These are phyloP conservation scores for Dexiosoma caninum DNA, from an alignment of 2,888 invertebrate genomes.

Conservation along the genomic window DNA sequence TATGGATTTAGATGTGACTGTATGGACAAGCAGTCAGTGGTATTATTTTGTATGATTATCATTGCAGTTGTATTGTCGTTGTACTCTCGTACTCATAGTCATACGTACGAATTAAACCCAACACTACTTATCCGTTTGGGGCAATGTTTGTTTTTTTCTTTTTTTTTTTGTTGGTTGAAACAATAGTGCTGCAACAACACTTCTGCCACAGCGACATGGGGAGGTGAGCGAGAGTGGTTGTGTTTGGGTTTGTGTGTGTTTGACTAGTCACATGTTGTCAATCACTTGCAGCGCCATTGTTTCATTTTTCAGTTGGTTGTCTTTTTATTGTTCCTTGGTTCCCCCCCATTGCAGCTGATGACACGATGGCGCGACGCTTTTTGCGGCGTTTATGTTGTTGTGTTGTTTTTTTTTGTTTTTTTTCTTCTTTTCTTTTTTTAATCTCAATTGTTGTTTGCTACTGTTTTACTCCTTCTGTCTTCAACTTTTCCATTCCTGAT, in stretches of 20 bases:
- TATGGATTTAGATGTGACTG: conserved; percentile 19
- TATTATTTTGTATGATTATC: conserved; percentile 46
- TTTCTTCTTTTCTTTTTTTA: no score
- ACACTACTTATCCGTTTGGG: conserved; percentile 32
- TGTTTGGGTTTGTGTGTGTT: no score
- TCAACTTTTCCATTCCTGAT: conserved; percentile 1
- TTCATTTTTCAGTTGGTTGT: conserved; percentile 45
- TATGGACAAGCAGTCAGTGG: conserved; percentile 9
- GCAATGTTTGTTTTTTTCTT: no score
- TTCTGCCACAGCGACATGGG: not conserved
- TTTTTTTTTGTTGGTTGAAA: conserved; percentile 51
- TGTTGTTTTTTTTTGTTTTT: conserved; percentile 55
- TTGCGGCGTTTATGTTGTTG: conserved; percentile 44
- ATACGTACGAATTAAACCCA: conserved; percentile 45
- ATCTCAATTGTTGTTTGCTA: conserved; percentile 60
- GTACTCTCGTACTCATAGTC: conserved; percentile 9
- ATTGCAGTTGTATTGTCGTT: conserved; percentile 39
- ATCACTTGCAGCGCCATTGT: conserved; percentile 69
- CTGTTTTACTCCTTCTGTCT: conserved; percentile 57
- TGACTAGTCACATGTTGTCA: conserved; percentile 67
- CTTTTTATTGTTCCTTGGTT: not conserved
- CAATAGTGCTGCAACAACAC: conserved; percentile 62
- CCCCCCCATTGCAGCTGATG: conserved; percentile 55
- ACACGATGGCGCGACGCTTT: conserved; percentile 66
- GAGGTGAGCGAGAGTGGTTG: not conserved